Evolutionary conservation across 2,113 vertebrate species (phyloP), one percentile per base, ranked within the genome.

Genomic region (Nothocercus julius): DNA sequence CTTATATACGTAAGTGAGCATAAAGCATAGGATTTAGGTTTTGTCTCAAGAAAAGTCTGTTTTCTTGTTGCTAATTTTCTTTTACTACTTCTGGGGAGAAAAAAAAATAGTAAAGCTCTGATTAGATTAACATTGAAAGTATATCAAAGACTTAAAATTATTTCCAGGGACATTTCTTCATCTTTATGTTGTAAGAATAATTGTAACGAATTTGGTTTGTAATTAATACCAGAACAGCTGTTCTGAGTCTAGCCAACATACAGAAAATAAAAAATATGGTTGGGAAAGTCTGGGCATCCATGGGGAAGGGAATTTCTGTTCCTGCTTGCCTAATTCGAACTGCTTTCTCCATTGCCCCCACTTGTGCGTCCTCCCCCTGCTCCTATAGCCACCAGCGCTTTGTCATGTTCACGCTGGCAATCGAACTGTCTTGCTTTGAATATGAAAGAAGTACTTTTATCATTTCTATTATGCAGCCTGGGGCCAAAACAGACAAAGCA

Each of bases 381-480:
- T 85, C 44, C 90, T 53, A 0, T 53, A 92, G 90, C 87, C 95
- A 79, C 40, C 22, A 92, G 92, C 89, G 2, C 68, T 95, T 84
- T 73, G 83, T 97, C 96, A 1, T 97, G 97, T 97, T 97, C 95
- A 96, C 96, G 94, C 97, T 96, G 81, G 97, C 97, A 92, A 82
- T 85, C 54, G 62, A 96, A 87, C 92, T 77, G 78, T 42, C 90
- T 67, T 91, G 94, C 95, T 96, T 87, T 73, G 67, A 93, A 82
- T 87, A 92, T 93, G 92, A 97, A 96, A 98, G 93, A 87, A 81
- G 84, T 81, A 72, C 97, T 97, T 98, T 97, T 97, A 97, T 98
- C 94, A 94, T 98, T 96, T 93, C 96, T 96, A 92, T 94, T 81
- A 49, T 17, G n/a, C 82, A 95, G 96, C 97, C 96, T 75, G 6